Percentiles rank a stretch among this genome's conserved stretches.
These are phyloP conservation scores for Allolobophora icterica DNA, from an alignment of 2,888 invertebrate genomes.

Conservation along the genomic window DNA sequence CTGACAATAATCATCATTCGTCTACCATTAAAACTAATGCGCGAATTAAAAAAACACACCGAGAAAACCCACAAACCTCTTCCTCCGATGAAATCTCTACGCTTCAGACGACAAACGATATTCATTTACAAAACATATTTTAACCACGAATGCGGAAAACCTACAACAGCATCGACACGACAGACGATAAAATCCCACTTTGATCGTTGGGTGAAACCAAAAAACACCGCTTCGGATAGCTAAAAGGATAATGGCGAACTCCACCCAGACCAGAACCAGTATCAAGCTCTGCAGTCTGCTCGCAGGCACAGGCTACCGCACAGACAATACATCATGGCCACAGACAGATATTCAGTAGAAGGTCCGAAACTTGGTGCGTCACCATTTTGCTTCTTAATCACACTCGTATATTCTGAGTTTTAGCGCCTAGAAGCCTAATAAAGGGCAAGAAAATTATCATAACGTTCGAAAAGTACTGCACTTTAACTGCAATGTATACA, in stretches of 20 bases:
- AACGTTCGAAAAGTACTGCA: too few species aligned
- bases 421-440: background rate
- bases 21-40: background rate
- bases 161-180: background rate
- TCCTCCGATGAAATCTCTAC: background rate
- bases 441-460: background rate
- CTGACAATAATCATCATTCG: background rate
- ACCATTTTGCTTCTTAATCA: background rate
- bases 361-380: background rate
- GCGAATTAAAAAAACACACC: background rate
- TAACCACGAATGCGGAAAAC: background rate
- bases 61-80: background rate
- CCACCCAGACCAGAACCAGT: background rate
- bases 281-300: background rate
- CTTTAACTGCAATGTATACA: too few species aligned
- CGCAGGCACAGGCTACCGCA: background rate
- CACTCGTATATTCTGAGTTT: background rate
- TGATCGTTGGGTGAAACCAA: background rate
- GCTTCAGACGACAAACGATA: slow-evolving; percentile 17
- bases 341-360: background rate
- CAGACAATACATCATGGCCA: slow-evolving; percentile 17
- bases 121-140: slow-evolving; percentile 17
- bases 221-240: background rate
- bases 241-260: slow-evolving; percentile 17
- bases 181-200: background rate